Evolutionary conservation across 2,888 invertebrate genomes (phyloP).

Genomic region (Lypha dubia): DNA sequence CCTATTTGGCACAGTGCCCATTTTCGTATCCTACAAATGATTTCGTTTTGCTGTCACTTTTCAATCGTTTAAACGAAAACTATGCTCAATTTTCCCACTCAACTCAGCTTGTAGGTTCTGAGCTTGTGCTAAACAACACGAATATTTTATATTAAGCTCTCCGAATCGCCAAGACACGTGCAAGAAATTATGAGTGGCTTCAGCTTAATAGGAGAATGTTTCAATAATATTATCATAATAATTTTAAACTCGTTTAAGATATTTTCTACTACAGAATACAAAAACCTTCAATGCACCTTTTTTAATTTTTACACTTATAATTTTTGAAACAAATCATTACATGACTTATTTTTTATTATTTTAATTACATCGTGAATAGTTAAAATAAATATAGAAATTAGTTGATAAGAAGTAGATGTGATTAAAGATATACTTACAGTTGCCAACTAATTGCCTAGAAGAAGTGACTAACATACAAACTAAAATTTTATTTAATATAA

Average conservation of each 20-base stretch:
- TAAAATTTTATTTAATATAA: too few relatives aligned
- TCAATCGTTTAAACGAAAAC: constrained; percentile 14
- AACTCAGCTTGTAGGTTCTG: constrained; percentile 49
- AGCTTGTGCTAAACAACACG: background rate
- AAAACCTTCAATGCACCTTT: too few relatives aligned
- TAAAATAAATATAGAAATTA: too few relatives aligned
- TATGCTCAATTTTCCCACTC: constrained; percentile 7
- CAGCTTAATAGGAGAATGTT: constrained; percentile 9
- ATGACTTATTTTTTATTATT: too few relatives aligned
- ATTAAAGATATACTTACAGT: too few relatives aligned
- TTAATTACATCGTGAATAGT: too few relatives aligned
- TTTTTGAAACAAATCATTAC: too few relatives aligned
- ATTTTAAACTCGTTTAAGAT: constrained; percentile 1
- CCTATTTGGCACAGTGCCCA: constrained; percentile 70
- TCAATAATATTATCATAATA: background rate
- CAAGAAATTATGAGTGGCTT: constrained; percentile 32
- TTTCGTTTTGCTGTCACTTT: constrained; percentile 10
- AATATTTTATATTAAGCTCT: background rate
- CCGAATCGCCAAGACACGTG: constrained; percentile 7
- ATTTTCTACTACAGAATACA: too few relatives aligned
- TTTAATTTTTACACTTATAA: too few relatives aligned
- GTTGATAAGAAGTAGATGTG: too few relatives aligned
- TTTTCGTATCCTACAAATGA: constrained; percentile 60
- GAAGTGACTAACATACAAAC: too few relatives aligned
- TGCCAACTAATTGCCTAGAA: too few relatives aligned